Conservation (phyloP, 37 sponge, comb jelly and placozoan genomes). For the Ianthella basta region DNA sequence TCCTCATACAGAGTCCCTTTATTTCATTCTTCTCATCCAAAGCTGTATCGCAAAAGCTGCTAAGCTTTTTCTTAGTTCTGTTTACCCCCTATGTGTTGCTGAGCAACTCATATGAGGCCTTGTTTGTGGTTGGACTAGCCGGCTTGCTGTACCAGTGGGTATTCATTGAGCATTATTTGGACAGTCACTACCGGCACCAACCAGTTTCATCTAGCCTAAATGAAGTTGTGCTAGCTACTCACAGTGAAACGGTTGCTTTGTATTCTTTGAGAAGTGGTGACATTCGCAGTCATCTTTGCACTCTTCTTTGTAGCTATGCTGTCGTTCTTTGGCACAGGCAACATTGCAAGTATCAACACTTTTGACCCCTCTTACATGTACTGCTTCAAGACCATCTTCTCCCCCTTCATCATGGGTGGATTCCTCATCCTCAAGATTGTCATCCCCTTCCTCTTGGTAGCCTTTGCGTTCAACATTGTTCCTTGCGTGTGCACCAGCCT, state of each 20-base stretch:
- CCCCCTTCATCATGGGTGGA: conserved; percentile 75
- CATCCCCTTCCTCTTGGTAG: conserved; percentile 77
- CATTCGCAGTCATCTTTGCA: conserved; percentile 53
- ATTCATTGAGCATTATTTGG: conserved; percentile 34
- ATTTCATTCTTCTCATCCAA: background rate
- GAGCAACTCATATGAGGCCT: conserved; percentile 65
- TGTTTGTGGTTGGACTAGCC: conserved; percentile 63
- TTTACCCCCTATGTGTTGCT: conserved; percentile 62
- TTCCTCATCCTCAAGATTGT: conserved; percentile 78
- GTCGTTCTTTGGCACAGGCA: conserved; percentile 89
- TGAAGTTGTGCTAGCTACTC: background rate
- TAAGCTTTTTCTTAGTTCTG: conserved; percentile 51
- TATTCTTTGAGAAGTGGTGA: conserved; percentile 5
- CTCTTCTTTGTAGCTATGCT: conserved; percentile 65
- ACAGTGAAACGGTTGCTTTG: background rate
- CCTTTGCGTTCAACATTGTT: conserved; percentile 65
- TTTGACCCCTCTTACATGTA: conserved; percentile 72
- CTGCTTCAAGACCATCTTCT: conserved; percentile 77
- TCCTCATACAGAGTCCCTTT: background rate
- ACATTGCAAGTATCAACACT: conserved; percentile 86
- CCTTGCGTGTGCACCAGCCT: conserved; percentile 28
- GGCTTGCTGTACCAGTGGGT: conserved; percentile 67
- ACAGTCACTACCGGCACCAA: background rate
- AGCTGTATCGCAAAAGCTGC: conserved; percentile 15
- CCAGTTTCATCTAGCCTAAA: background rate